Base-by-base conservation (phyloP, 2,888 invertebrate species). In the Idaea aversata region DNA sequence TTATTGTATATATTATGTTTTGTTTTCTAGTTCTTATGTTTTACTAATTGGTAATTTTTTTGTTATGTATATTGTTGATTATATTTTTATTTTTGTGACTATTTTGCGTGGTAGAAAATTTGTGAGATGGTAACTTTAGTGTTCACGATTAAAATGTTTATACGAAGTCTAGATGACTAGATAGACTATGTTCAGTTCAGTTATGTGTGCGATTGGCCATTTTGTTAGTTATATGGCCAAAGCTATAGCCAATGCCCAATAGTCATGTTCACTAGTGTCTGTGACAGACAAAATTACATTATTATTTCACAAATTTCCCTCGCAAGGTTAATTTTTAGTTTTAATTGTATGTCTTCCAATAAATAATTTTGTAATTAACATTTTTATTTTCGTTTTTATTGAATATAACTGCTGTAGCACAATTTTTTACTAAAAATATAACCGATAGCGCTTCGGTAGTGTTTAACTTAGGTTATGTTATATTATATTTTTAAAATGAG, bases 331-430 rank as follows among this genome's bases (percentile, higher is more conserved):
- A 73, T 75, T 71, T 75, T 78, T 71, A 67, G 67, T 71, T 75
- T 77, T 77, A 82, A 82, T 84, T 83, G 77, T 85, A 87, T 71
- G 90, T 90, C 89, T 90, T 90, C 89, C 90, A 90, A 81, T 82
- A 80, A 78, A 79, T 81, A 79, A 75, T 78, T 80, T 76, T 80
- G 75, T 80, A 75, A 81, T 78, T 78, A 79, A 72, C 71, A 74
- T 75, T 74, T 75, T 76, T 79, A 78, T 81, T 75, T 74, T 73
- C 67, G 62, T 79, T 76, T 82, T 79, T 82, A 73, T 80, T 78
- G 76, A 75, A 76, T 75, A 70, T 77, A 77, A 78, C 74, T 74
- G 66, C 77, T 76, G 75, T 83, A 85, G 87, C 88, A 88, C 87
- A 86, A 84, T 82, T 82, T 73, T 83, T 85, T 86, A 88, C 83